Evolutionary conservation across 2,888 invertebrate species (phyloP), one percentile per base, ranked within the genome.

Genomic region (Callinectes sapidus): DNA sequence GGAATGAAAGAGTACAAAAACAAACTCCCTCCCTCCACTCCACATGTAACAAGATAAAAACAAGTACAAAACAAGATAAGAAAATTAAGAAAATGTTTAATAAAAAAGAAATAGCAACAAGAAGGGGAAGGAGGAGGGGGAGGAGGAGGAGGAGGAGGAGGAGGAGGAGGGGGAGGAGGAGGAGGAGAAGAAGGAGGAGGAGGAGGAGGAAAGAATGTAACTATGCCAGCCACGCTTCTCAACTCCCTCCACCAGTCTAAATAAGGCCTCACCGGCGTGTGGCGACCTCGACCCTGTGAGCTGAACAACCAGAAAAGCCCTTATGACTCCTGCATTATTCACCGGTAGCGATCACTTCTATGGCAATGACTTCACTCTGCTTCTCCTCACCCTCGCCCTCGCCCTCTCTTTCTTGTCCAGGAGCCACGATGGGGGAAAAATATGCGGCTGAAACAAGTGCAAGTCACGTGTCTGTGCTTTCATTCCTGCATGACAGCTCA

Each of bases 251-350:
- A 32, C 10, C 81, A 13, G 35, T 81, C 81, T 81, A 81, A 81
- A 81, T 81, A 81, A 81, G 81, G 81, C 35, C 13, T 81, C 81
- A 81, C 81, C 81, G 81, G 32, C 81, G 35, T 81, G 81, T 81
- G 32, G 81, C 81, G 81, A 10, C 81, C 81, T 81, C 81, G 35
- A 81, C 81, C 81, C 81, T 81, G 35, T 81, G 81, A 81, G 81
- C 81, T 35, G 81, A 81, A 81, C 81, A 81, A 81, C 35, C 81
- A 32, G 81, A 16, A 0, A 81, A 81, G 35, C 35, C 35, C 35
- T 32, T 81, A 81, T 81, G 81, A 35, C 3, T 35, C 14, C 14
- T 81, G 81, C 32, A 81, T 81, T 81, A 81, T 81, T 81, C 81
- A 81, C n/a, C 16, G 48, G 81, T 35, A 81, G 81, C 35, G 81